A percentile compares a stretch with the other conserved stretches of the same genome.
Evolutionary conservation across 2,888 invertebrate genomes (phyloP).

Genomic region (Rhagophthalmus giganteus): DNA sequence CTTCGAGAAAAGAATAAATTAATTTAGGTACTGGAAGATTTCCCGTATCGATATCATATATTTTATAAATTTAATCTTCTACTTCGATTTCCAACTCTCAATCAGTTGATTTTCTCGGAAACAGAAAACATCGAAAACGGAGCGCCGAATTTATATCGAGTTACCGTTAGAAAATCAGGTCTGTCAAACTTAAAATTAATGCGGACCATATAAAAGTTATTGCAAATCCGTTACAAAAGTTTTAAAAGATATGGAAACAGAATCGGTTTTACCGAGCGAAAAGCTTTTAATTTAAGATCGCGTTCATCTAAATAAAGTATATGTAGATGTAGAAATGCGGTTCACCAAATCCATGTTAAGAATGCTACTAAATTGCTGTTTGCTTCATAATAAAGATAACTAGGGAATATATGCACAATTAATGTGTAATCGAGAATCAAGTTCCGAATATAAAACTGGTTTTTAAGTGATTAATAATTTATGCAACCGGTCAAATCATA

Average conservation of each 20-base stretch:
- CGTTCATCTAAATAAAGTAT: background rate
- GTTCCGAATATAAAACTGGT: conserved; percentile 21
- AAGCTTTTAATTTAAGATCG: background rate
- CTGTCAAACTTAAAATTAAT: conserved; percentile 9
- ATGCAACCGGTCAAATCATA: conserved; percentile 20
- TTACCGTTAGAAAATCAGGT: conserved; percentile 9
- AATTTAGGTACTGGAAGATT: too few species aligned
- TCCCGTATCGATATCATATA: too few species aligned
- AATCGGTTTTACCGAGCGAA: background rate
- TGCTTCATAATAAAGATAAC: conserved; percentile 9
- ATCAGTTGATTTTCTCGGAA: too few species aligned
- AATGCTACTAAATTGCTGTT: conserved; percentile 6
- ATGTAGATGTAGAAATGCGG: background rate
- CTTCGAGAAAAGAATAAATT: too few species aligned
- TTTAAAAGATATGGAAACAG: too few species aligned
- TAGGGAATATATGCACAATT: conserved; percentile 5
- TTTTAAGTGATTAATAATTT: conserved; percentile 23
- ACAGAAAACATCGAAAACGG: too few species aligned
- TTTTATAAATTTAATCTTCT: too few species aligned
- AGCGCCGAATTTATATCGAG: too few species aligned
- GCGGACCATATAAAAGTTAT: conserved; percentile 6
- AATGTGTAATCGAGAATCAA: conserved; percentile 9
- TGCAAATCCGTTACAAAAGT: conserved; percentile 12
- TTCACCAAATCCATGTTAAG: background rate
- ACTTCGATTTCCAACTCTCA: too few species aligned